Evolutionary conservation across 2,888 invertebrate species (phyloP), one percentile per base, ranked within the genome.

Genomic region (Sarcophaga subvicina): DNA sequence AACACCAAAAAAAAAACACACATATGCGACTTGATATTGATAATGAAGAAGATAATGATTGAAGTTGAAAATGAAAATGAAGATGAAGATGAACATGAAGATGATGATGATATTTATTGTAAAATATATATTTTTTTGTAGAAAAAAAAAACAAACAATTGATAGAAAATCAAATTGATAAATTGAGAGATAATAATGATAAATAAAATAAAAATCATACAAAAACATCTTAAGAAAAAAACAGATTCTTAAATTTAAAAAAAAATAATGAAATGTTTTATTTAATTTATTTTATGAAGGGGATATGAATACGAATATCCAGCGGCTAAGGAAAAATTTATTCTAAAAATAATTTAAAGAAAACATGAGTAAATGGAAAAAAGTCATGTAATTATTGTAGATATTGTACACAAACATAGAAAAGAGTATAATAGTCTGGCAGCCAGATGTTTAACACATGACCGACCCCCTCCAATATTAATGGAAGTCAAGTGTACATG

Each of bases 391-490:
- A 63, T 20, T 45, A 76, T 60, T 22, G 47, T 71, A 45, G 6
- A 54, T 25, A 66, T n/a, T 37, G 54, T 63, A 63, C 25, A 59
- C 69, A 84, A 84, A 81, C 70, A 80, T 88, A 87, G 85, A 85
- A 88, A 82, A 83, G 83, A 87, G 37, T 37, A 80, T 79, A 87
- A 87, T 81, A 89, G 89, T 89, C 81, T 85, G 89, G 86, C 86
- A 87, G 83, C 80, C 89, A 89, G 89, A 89, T 89, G 89, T 89
- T 89, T 84, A 84, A 25, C 72, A 78, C 54, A 62, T 75, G 73
- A 49, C 20, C 5, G 49, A 60, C 64, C 77, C 77, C 78, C 73
- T 77, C 3, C 64, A 66, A 78, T 22, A 76, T 47, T 25, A 80
- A 20, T 49, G 62, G 59, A 14, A 83, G 54, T 76, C 81, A 78